Evolutionary conservation across 2,888 invertebrate species (phyloP).

Genomic region (Agrochola litura): DNA sequence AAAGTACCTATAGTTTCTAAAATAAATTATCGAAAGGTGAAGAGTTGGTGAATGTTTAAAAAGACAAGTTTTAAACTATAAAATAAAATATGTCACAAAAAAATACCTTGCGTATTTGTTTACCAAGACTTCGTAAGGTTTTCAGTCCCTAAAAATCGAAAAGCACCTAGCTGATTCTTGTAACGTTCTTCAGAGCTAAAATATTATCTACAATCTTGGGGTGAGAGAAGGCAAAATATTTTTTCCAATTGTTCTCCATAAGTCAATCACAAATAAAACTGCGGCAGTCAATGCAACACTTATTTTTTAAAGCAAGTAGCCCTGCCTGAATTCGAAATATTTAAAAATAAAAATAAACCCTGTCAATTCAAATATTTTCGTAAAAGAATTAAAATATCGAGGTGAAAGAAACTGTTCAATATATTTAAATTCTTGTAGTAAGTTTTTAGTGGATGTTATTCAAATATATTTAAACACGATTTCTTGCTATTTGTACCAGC

Average conservation of each 20-base stretch:
- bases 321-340: conserved; percentile 1
- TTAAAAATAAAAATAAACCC: conserved; percentile 14
- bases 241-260: not conserved
- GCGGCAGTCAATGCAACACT: not conserved
- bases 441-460: conserved; percentile 51
- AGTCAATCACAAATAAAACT: conserved; percentile 14
- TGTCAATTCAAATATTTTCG: conserved; percentile 30
- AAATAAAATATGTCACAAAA: too few relatives aligned
- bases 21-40: too few relatives aligned
- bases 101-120: too few relatives aligned
- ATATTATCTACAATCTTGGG: too few relatives aligned
- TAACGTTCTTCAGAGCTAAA: too few relatives aligned
- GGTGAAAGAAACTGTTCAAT: conserved; percentile 42
- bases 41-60: too few relatives aligned
- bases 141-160: too few relatives aligned
- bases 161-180: too few relatives aligned
- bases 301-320: not conserved
- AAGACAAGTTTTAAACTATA: too few relatives aligned
- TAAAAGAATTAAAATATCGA: conserved; percentile 15
- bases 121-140: too few relatives aligned
- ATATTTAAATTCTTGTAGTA: conserved; percentile 41
- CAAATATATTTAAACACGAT: conserved; percentile 62
- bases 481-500: conserved; percentile 51
- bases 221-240: too few relatives aligned
- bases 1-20: too few relatives aligned